A percentile compares a stretch with the other conserved stretches of the same genome.
These are phyloP conservation scores for Prosopocoilus inquinatus DNA, from an alignment of 2,888 invertebrate genomes.

Conservation along the genomic window DNA sequence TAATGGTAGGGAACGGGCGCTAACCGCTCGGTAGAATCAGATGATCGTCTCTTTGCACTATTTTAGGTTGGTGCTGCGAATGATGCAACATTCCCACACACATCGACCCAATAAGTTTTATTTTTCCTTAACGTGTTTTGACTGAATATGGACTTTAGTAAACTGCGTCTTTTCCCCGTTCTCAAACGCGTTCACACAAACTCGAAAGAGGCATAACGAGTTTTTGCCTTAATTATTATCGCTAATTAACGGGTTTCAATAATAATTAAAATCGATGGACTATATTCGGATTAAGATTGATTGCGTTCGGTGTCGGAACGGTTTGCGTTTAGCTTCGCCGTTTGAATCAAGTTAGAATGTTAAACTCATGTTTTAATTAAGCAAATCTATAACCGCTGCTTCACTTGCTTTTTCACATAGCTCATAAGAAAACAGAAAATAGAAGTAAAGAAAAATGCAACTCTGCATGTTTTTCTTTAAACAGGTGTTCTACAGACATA, in stretches of 20 bases:
- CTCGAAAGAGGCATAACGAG: background rate
- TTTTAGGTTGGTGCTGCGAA: too few species aligned
- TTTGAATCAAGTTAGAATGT: too few species aligned
- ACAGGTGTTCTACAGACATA: too few species aligned
- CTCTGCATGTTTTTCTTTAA: too few species aligned
- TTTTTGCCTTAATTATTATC: background rate
- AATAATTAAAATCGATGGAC: background rate
- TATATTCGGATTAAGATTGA: background rate
- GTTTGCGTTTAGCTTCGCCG: too few species aligned
- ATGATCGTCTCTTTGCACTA: too few species aligned
- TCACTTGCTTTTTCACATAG: too few species aligned
- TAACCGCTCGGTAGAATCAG: slow-evolving; percentile 9
- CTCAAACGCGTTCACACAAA: background rate
- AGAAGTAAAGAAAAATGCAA: too few species aligned
- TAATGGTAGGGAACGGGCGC: slow-evolving; percentile 28
- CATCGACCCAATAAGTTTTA: background rate
- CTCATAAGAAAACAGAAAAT: too few species aligned
- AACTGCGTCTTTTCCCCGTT: background rate
- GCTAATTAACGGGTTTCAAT: background rate
- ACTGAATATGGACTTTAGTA: background rate
- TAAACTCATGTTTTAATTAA: too few species aligned
- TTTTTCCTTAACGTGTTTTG: background rate
- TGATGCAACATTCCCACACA: background rate
- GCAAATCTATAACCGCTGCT: too few species aligned
- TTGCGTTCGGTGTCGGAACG: background rate